A percentile compares a stretch with the other conserved stretches of the same genome.
Evolutionary conservation across 2,797 vertebrate species (phyloP).

Genomic region (Psittacula derbiana): DNA sequence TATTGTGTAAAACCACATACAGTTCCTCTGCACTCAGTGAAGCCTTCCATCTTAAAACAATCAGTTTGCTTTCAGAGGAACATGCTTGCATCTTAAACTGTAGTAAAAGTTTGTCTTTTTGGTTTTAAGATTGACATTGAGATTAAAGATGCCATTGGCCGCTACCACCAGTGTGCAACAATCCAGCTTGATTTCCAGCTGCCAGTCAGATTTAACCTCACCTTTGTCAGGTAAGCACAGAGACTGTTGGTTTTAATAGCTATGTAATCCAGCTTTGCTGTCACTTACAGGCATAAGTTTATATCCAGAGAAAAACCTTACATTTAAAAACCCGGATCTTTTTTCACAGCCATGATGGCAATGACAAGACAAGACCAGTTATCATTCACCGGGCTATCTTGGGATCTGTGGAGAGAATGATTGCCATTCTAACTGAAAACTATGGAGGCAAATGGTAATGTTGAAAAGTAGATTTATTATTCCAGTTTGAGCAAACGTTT

Average conservation of each 20-base stretch:
- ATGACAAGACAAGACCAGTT: conserved; percentile 94
- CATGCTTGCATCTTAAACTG: neutral
- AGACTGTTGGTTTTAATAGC: neutral
- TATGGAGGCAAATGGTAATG: conserved; percentile 95
- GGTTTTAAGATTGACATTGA: conserved; percentile 92
- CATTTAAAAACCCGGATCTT: neutral
- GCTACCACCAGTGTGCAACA: conserved; percentile 97
- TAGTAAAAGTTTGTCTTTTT: neutral
- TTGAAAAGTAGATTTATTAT: neutral
- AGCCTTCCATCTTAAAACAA: neutral
- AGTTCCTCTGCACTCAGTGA: neutral
- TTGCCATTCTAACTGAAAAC: conserved; percentile 96
- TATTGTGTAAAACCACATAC: neutral
- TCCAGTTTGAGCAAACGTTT: neutral
- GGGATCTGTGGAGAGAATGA: conserved; percentile 98
- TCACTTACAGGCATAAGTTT: neutral
- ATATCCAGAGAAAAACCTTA: neutral
- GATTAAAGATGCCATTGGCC: conserved; percentile 97
- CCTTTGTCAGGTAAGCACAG: conserved; percentile 87
- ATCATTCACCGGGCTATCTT: conserved; percentile 96
- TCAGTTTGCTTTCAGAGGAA: neutral
- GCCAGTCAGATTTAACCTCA: conserved; percentile 94
- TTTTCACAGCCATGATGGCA: conserved; percentile 86
- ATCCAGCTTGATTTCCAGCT: conserved; percentile 97
- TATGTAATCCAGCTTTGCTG: neutral